Evolutionary conservation across 2,113 vertebrate genomes (phyloP).

Genomic region (Clupea harengus): DNA sequence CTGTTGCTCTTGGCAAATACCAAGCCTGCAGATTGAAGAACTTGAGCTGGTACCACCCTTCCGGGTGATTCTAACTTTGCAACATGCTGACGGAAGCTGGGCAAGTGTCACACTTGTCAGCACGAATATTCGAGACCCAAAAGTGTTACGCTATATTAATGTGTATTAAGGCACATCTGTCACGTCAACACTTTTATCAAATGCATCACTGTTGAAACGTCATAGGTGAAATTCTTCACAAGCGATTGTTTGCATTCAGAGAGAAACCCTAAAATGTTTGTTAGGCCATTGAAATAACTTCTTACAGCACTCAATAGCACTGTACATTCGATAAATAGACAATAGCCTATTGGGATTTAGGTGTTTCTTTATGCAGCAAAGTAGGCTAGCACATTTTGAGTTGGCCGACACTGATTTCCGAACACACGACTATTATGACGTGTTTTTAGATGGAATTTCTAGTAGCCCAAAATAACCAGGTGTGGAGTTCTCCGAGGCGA

Average conservation of each 20-base stretch:
- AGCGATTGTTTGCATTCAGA: too few relatives aligned
- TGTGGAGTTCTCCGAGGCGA: background rate
- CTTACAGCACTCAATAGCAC: too few relatives aligned
- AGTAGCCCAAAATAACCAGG: background rate
- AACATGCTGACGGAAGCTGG: background rate
- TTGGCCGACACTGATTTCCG: too few relatives aligned
- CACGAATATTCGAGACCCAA: background rate
- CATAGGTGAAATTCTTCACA: too few relatives aligned
- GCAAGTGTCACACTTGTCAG: background rate
- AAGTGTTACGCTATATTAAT: background rate
- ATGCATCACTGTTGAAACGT: too few relatives aligned
- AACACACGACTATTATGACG: background rate
- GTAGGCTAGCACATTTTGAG: too few relatives aligned
- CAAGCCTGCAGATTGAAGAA: background rate
- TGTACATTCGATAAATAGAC: too few relatives aligned
- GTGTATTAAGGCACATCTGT: background rate
- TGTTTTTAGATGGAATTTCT: background rate
- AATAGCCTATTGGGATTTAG: too few relatives aligned
- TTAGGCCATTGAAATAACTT: too few relatives aligned
- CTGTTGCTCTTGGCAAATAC: background rate
- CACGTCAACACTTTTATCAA: background rate
- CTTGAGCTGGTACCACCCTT: background rate
- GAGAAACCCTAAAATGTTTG: too few relatives aligned
- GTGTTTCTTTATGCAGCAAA: too few relatives aligned
- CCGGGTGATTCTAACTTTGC: background rate